Evolutionary conservation across 2,113 vertebrate genomes (phyloP).

Genomic region (Nicator chloris): DNA sequence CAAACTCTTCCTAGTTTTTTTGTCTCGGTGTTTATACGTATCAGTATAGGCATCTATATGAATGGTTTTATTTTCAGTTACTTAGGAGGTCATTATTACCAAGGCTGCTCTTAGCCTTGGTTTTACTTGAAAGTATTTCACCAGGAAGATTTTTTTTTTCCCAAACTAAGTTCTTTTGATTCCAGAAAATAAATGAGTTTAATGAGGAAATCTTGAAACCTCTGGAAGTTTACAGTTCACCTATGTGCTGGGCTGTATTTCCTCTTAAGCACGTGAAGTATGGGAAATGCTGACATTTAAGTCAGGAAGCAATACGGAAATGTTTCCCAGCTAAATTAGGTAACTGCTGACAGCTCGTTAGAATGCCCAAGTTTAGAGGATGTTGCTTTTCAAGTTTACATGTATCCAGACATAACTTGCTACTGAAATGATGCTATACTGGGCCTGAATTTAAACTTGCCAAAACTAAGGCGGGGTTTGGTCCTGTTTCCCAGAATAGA

Average conservation of each 20-base stretch:
- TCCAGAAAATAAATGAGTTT: background rate
- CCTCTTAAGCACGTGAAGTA: background rate
- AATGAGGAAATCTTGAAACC: background rate
- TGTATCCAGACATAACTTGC: background rate
- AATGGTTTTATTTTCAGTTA: background rate
- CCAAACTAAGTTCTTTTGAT: background rate
- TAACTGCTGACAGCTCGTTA: background rate
- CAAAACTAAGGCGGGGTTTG: background rate
- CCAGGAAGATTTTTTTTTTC: background rate
- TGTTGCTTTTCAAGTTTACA: background rate
- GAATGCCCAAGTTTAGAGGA: background rate
- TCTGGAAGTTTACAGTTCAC: background rate
- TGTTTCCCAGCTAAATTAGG: background rate
- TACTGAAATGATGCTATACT: background rate
- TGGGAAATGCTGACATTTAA: background rate
- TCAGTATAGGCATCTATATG: background rate
- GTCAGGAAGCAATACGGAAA: background rate
- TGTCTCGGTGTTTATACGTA: background rate
- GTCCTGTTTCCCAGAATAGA: background rate
- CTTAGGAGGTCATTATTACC: background rate
- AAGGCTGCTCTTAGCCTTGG: background rate
- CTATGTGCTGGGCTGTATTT: background rate
- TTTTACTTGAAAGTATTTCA: background rate
- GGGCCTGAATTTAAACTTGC: background rate
- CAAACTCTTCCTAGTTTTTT: background rate